These are phyloP conservation scores for Chanos chanos DNA, from an alignment of 2,797 vertebrate species.

Conservation along the genomic window DNA sequence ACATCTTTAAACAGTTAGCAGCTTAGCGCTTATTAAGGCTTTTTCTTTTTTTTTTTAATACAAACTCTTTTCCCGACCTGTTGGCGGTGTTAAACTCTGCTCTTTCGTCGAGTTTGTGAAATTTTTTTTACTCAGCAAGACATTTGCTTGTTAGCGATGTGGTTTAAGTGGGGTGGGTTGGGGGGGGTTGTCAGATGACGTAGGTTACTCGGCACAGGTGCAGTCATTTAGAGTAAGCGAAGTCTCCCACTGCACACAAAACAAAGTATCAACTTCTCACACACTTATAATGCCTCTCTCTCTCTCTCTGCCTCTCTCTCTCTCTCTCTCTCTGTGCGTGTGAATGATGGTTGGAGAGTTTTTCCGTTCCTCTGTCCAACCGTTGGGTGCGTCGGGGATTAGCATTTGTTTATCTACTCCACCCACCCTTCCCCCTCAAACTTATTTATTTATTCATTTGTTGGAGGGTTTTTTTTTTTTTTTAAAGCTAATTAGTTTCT, in stretches of 20 bases:
- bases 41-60: conserved; percentile 16
- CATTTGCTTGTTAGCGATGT: conserved; percentile 31
- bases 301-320: not conserved
- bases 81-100: conserved; percentile 29
- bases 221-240: conserved; percentile 31
- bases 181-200: conserved; percentile 4
- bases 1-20: too few relatives aligned
- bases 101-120: conserved; percentile 29
- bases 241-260: conserved; percentile 15
- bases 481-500: conserved; percentile 74
- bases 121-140: conserved; percentile 5
- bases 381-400: conserved; percentile 54
- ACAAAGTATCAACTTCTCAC: not conserved
- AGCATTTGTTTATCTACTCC: conserved; percentile 63
- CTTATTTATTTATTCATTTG: conserved; percentile 70
- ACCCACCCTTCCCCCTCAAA: conserved; percentile 30
- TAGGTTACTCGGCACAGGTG: conserved; percentile 33
- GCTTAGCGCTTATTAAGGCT: conserved; percentile 27
- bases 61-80: too few relatives aligned
- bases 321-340: not conserved
- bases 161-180: conserved; percentile 34
- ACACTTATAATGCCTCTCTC: too few relatives aligned
- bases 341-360: conserved; percentile 6
- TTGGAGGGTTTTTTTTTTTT: conserved; percentile 71
- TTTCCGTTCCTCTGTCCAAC: conserved; percentile 37